Percentiles rank a stretch among this genome's conserved stretches.
Conservation (phyloP, 2,797 vertebrate species). For the Enteromius viviparus region DNA sequence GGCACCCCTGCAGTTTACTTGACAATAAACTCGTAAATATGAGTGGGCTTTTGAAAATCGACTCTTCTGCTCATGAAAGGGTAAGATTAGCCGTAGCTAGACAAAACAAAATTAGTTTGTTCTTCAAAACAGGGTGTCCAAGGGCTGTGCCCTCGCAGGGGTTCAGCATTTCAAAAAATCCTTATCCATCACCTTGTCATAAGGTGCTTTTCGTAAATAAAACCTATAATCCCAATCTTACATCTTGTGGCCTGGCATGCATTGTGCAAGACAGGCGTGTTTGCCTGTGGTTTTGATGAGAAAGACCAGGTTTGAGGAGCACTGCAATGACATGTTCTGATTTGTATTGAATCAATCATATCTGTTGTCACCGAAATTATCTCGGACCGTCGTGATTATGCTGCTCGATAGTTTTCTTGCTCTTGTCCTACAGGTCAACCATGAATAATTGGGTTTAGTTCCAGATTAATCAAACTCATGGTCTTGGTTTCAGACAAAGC, state of each 20-base stretch:
- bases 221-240: constrained; percentile 49
- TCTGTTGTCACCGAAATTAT: constrained; percentile 22
- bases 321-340: constrained; percentile 33
- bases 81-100: constrained; percentile 34
- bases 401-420: background rate
- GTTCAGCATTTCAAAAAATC: constrained; percentile 40
- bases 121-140: constrained; percentile 38
- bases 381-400: background rate
- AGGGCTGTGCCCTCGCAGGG: constrained; percentile 4
- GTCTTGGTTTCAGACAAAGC: constrained; percentile 56
- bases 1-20: background rate
- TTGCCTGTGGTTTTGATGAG: constrained; percentile 37
- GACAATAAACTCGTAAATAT: constrained; percentile 36
- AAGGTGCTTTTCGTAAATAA: constrained; percentile 44
- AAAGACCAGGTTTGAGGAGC: constrained; percentile 28
- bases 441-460: constrained; percentile 46
- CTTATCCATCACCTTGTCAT: constrained; percentile 51
- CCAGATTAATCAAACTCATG: constrained; percentile 48
- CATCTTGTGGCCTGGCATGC: constrained; percentile 31
- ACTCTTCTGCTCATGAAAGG: background rate
- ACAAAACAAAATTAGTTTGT: constrained; percentile 32
- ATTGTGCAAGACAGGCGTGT: constrained; percentile 50
- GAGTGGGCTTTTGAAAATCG: background rate
- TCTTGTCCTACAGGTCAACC: constrained; percentile 34
- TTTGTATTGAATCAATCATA: constrained; percentile 25